These are phyloP conservation scores for Rhinopithecus roxellana DNA, from an alignment of 2,113 vertebrate genomes.

Conservation along the genomic window DNA sequence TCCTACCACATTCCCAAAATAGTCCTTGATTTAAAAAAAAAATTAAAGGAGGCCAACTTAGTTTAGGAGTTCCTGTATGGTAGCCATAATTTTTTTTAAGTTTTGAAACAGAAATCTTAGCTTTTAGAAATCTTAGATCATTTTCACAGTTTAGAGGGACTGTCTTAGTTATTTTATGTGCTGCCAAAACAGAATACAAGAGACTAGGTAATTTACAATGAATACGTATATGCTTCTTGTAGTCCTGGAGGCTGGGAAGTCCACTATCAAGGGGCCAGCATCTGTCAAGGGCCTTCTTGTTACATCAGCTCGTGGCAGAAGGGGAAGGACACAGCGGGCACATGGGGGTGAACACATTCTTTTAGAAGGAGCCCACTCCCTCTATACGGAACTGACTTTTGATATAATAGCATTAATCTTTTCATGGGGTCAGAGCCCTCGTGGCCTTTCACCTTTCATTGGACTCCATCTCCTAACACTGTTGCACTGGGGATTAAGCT, in stretches of 20 bases:
- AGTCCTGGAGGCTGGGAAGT: background rate
- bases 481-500: background rate
- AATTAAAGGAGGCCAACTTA: background rate
- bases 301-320: background rate
- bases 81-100: background rate
- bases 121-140: background rate
- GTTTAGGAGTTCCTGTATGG: background rate
- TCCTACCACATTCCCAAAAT: background rate
- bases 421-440: background rate
- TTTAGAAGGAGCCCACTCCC: background rate
- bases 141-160: background rate
- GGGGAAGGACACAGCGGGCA: background rate
- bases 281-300: background rate
- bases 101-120: background rate
- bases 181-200: background rate
- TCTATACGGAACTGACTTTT: background rate
- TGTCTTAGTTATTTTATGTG: background rate
- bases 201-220: background rate
- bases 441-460: background rate
- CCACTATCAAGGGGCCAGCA: background rate
- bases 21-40: background rate
- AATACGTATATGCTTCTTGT: background rate
- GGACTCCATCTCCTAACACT: background rate
- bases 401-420: background rate
- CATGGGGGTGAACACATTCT: background rate